phyloP scores from a whole-genome alignment of 2,113 vertebrate species.

The Callopanchax toddi region DNA sequence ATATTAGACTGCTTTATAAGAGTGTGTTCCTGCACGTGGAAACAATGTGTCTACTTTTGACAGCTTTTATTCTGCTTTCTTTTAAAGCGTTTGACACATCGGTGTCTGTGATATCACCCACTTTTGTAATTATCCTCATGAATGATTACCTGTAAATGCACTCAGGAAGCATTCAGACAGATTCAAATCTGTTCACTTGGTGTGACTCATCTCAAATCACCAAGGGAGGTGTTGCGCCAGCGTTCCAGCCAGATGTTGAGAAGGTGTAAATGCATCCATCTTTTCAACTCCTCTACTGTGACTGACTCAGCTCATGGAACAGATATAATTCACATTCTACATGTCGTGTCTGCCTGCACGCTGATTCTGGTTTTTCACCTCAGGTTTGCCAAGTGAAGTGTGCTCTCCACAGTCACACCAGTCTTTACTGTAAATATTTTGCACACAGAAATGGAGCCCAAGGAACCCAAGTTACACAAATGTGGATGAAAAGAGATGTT shows the following conservation, averaged over 20 bases:
- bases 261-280: constrained; percentile 1
- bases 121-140: constrained; percentile 5
- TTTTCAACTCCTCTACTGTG: not conserved
- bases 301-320: not conserved
- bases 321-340: not conserved
- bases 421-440: too few relatives aligned
- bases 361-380: not conserved
- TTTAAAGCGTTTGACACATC: constrained; percentile 4
- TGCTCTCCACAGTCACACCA: not conserved
- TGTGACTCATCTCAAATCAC: constrained; percentile 3
- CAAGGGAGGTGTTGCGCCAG: constrained; percentile 5
- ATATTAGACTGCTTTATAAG: not conserved
- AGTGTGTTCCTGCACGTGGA: not conserved
- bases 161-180: constrained; percentile 1
- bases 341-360: not conserved
- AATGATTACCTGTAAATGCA: not conserved
- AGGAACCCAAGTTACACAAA: too few relatives aligned
- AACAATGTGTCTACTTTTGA: not conserved
- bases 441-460: not conserved
- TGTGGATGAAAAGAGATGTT: too few relatives aligned
- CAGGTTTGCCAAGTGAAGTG: not conserved
- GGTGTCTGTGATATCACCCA: not conserved
- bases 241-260: not conserved
- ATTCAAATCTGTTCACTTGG: not conserved
- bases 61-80: not conserved